A percentile compares a stretch with the other conserved stretches of the same genome.
Evolutionary conservation across 2,797 vertebrate genomes (phyloP).

Genomic region (Chelon labrosus): DNA sequence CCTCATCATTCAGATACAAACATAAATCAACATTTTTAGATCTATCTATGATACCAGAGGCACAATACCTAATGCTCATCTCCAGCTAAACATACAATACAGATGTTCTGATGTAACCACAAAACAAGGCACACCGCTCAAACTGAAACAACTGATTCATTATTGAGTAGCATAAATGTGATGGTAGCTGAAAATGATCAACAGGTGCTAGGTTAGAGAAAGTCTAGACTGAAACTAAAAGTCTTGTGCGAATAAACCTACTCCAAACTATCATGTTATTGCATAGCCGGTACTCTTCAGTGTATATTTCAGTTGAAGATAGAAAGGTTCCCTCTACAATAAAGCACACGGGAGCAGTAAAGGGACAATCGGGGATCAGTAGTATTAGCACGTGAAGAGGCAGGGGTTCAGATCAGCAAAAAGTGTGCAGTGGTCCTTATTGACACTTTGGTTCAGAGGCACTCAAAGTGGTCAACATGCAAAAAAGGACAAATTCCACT

Average conservation of each 20-base stretch:
- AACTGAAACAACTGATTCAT: neutral
- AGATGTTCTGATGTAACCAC: neutral
- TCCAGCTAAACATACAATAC: constrained; percentile 1
- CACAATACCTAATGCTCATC: constrained; percentile 13
- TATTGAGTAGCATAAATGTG: constrained; percentile 35
- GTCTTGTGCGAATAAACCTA: constrained; percentile 1
- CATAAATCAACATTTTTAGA: constrained; percentile 5
- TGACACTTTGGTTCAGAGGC: constrained; percentile 64
- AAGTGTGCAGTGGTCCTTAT: constrained; percentile 41
- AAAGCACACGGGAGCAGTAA: neutral
- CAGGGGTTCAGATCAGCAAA: constrained; percentile 7
- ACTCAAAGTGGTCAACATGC: constrained; percentile 57
- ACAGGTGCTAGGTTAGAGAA: neutral
- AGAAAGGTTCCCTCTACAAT: neutral
- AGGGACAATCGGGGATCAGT: neutral
- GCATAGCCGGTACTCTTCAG: constrained; percentile 29
- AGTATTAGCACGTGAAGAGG: constrained; percentile 2
- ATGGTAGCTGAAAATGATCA: constrained; percentile 12
- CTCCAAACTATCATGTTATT: constrained; percentile 15
- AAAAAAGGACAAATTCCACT: neutral
- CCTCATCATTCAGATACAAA: constrained; percentile 13
- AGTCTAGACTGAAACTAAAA: neutral
- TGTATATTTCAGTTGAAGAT: constrained; percentile 7
- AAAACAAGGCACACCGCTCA: constrained; percentile 63
- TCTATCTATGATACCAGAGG: constrained; percentile 19